Conservation (phyloP, 1,140 invertebrate species). For the Zelostemma sp. region DNA sequence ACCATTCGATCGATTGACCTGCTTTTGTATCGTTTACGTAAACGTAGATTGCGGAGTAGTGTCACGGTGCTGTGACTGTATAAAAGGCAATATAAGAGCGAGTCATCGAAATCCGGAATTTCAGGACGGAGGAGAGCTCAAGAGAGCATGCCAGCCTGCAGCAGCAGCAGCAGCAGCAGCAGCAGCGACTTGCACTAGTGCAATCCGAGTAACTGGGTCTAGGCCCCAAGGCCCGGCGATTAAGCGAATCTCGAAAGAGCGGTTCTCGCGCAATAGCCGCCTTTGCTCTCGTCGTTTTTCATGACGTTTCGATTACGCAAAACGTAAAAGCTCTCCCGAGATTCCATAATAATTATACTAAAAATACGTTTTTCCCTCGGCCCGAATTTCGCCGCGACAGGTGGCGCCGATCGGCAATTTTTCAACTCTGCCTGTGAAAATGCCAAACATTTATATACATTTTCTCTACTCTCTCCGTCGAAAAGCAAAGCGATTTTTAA, state of each 20-base stretch:
- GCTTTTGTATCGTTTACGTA: constrained; percentile 29
- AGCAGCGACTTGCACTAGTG: constrained; percentile 19
- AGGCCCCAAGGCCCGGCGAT: constrained; percentile 62
- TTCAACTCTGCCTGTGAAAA: too few species aligned
- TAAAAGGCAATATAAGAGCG: constrained; percentile 17
- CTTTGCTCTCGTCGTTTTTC: neutral
- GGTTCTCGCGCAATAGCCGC: constrained; percentile 57
- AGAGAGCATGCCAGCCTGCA: neutral
- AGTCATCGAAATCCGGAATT: constrained; percentile 27
- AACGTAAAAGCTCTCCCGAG: neutral
- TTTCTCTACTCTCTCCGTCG: too few species aligned
- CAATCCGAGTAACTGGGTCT: constrained; percentile 60
- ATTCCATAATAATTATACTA: neutral
- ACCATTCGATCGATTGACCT: constrained; percentile 18
- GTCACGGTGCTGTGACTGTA: constrained; percentile 15
- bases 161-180: neutral
- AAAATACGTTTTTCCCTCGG: neutral
- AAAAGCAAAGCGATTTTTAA: too few species aligned
- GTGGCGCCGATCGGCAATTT: too few species aligned
- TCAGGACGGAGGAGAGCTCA: constrained; percentile 10
- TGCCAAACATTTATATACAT: too few species aligned
- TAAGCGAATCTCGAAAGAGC: constrained; percentile 63
- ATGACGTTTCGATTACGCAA: neutral
- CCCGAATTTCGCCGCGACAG: too few species aligned
- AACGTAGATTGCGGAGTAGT: constrained; percentile 20